A percentile compares a stretch with the other conserved stretches of the same genome.
phyloP scores from a whole-genome alignment of 1,140 invertebrate species.

The Zeugodacus cucurbitae region DNA sequence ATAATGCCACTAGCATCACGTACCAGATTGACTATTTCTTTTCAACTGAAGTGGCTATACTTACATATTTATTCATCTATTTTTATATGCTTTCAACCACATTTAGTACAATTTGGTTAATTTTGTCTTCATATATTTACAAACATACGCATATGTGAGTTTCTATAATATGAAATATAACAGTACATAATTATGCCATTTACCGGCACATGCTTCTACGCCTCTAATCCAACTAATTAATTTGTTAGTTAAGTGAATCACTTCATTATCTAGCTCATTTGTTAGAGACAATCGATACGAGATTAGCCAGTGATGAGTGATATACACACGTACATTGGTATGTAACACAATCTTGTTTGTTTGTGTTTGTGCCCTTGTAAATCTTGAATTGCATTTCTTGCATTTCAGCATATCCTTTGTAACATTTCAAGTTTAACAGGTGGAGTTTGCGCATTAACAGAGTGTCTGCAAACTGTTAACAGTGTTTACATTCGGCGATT shows the following conservation, averaged over 20 bases:
- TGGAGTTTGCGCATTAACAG: background rate
- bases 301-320: background rate
- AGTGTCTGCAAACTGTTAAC: background rate
- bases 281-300: background rate
- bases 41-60: background rate
- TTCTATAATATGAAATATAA: background rate
- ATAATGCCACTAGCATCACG: too few relatives aligned
- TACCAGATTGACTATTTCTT: too few relatives aligned
- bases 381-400: background rate
- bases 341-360: too few relatives aligned
- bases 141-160: background rate
- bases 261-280: background rate
- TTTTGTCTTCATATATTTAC: too few relatives aligned
- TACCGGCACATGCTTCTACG: background rate
- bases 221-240: background rate
- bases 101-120: too few relatives aligned
- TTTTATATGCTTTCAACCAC: too few relatives aligned
- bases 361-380: background rate
- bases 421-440: background rate
- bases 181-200: background rate
- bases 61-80: too few relatives aligned
- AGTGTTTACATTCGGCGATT: background rate
- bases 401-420: background rate
- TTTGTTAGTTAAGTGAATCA: background rate
- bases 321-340: too few relatives aligned